A percentile compares a stretch with the other conserved stretches of the same genome.
phyloP scores from a whole-genome alignment of 2,888 invertebrate species.

The Abscondita cerata region DNA sequence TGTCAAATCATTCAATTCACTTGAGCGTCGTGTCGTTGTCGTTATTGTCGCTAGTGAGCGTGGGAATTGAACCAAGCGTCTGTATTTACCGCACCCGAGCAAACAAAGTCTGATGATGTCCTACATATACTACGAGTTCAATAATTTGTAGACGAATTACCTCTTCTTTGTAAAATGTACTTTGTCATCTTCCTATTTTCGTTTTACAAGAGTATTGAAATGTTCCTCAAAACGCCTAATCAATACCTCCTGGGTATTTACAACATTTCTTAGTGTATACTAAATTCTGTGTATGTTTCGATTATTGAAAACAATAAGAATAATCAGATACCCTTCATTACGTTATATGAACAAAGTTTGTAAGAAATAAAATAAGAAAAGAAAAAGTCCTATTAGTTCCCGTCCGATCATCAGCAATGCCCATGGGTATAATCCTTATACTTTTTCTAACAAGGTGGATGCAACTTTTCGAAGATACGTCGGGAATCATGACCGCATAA shows the following conservation, averaged over 20 bases:
- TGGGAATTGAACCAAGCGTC: conserved; percentile 28
- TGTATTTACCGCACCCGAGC: conserved; percentile 35
- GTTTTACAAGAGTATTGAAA: conserved; percentile 1
- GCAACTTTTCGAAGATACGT: conserved; percentile 21
- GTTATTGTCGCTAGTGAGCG: conserved; percentile 35
- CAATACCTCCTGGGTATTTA: too few relatives aligned
- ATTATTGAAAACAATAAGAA: not conserved
- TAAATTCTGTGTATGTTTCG: not conserved
- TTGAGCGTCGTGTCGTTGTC: conserved; percentile 20
- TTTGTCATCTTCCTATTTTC: conserved; percentile 27
- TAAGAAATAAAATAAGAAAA: conserved; percentile 35
- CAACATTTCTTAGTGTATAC: not conserved
- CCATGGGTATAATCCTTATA: conserved; percentile 37
- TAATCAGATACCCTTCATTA: conserved; percentile 27
- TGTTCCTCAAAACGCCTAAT: not conserved
- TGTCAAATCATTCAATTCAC: conserved; percentile 31
- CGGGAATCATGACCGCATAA: conserved; percentile 15
- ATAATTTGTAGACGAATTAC: conserved; percentile 36
- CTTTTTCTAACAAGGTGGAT: conserved; percentile 36
- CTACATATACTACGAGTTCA: conserved; percentile 34
- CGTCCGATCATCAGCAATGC: conserved; percentile 38
- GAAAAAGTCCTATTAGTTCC: conserved; percentile 40
- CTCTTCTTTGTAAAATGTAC: conserved; percentile 24
- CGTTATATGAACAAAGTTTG: conserved; percentile 27
- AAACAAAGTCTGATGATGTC: conserved; percentile 36